phyloP scores from a whole-genome alignment of 2,797 vertebrate species.

The Aeoliscus strigatus region DNA sequence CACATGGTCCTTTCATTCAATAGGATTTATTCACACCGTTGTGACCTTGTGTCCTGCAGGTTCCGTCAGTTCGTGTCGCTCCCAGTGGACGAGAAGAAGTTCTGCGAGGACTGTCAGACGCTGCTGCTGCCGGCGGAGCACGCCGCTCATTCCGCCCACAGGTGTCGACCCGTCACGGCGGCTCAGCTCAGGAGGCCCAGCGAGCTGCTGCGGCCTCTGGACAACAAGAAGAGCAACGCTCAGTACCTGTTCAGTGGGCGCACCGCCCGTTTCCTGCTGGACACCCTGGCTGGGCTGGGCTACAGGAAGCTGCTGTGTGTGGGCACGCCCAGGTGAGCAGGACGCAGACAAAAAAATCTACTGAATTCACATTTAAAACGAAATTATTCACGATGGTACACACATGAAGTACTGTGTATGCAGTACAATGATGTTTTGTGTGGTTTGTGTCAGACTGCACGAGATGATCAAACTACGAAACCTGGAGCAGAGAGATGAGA shows the following conservation, averaged over 20 bases:
- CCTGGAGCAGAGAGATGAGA: conserved; percentile 57
- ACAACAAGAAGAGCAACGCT: conserved; percentile 94
- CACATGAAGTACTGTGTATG: no score
- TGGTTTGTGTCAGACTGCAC: conserved; percentile 80
- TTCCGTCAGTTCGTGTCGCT: conserved; percentile 75
- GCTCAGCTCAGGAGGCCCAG: conserved; percentile 81
- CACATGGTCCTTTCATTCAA: no score
- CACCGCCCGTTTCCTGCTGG: conserved; percentile 84
- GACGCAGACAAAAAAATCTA: neutral
- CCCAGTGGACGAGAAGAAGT: conserved; percentile 72
- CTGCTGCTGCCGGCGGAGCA: conserved; percentile 79
- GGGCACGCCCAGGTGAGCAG: conserved; percentile 84
- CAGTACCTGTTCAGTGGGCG: conserved; percentile 92
- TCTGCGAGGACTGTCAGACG: conserved; percentile 86
- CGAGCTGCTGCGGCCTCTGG: conserved; percentile 79
- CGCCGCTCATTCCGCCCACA: conserved; percentile 71
- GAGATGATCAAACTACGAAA: conserved; percentile 83
- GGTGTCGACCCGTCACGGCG: conserved; percentile 53
- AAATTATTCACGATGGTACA: no score
- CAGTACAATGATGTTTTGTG: conserved; percentile 27
- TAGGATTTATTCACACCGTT: no score
- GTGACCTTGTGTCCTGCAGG: no score
- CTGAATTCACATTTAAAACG: no score
- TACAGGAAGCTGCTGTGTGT: conserved; percentile 86
- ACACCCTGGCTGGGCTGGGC: conserved; percentile 74